Percentiles rank a stretch among this genome's conserved stretches.
Conservation (phyloP, 2,797 vertebrate species). For the Lutjanus argentimaculatus region DNA sequence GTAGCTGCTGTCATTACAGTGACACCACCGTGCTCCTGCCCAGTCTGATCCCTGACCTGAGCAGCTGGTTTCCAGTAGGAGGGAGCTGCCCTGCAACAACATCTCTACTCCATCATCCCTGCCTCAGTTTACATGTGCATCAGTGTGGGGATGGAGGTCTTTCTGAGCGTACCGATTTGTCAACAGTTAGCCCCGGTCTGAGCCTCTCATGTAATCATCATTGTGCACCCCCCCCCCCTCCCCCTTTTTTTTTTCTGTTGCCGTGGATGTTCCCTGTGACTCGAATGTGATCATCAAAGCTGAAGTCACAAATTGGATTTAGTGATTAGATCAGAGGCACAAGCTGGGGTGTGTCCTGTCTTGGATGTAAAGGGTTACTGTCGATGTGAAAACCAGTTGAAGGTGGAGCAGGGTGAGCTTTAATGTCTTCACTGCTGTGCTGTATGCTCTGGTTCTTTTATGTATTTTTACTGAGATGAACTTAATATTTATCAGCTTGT, state of each 20-base stretch:
- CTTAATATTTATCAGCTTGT: conserved; percentile 56
- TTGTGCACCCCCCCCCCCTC: conserved; percentile 7
- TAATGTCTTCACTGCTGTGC: conserved; percentile 41
- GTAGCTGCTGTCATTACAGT: conserved; percentile 66
- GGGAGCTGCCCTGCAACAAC: conserved; percentile 43
- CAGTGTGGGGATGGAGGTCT: conserved; percentile 33
- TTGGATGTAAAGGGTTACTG: conserved; percentile 12
- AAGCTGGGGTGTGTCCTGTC: conserved; percentile 23
- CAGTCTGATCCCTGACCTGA: conserved; percentile 64
- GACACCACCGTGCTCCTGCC: conserved; percentile 46
- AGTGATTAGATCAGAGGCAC: conserved; percentile 24
- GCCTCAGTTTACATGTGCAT: conserved; percentile 50
- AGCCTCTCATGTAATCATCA: conserved; percentile 43
- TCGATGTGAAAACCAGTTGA: conserved; percentile 30
- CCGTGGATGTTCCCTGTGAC: conserved; percentile 5
- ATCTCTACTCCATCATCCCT: conserved; percentile 66
- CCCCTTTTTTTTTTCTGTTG: background rate
- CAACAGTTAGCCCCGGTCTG: conserved; percentile 14
- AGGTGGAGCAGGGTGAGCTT: conserved; percentile 23
- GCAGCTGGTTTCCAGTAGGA: conserved; percentile 71
- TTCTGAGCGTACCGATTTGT: conserved; percentile 35
- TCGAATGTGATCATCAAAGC: conserved; percentile 9
- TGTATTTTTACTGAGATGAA: conserved; percentile 56
- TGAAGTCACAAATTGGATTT: conserved; percentile 28
- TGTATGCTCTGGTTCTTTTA: conserved; percentile 22